Base-by-base conservation (phyloP, 2,797 vertebrate genomes). In the Acrossocheilus wenchowensis region DNA sequence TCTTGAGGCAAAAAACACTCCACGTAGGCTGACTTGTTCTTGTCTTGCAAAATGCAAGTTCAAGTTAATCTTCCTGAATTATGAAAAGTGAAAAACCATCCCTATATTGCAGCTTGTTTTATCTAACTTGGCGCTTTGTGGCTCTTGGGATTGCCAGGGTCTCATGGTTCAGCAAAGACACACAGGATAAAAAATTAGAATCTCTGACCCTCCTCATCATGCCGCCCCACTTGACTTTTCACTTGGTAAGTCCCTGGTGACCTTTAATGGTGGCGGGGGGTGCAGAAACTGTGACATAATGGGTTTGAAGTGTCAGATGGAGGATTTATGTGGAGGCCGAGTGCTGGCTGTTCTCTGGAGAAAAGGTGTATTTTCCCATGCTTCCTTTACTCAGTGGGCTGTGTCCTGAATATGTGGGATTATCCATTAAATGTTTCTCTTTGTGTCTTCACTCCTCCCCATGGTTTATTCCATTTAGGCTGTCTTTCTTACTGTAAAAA, bases 201-300 rank as follows among this genome's bases (percentile, higher is more conserved):
- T 68, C 30, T 68, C 79, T 81, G 79, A 50, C 43, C 62, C 79
- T 81, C 64, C 62, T 68, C 2, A 57, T 75, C 87, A 89, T 88
- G 86, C 78, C 5, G 69, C 4, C 81, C 79, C 80, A 57, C 72
- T 86, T 85, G 84, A 77, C 89, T 90, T 87, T 91, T 91, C 60
- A 68, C 87, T 89, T 89, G 68, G 81, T 62, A 8, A 72, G 90
- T 89, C 89, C 87, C 85, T 84, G 74, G 8, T 91, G 92, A 92
- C 92, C 92, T 92, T 90, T 82, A 81, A 17, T 62, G 64, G 78
- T 86, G 74, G 73, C 66, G 79, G 83, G 73, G 62, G 79, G 86
- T 84, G 73, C 77, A 30, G 43, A 52, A 75, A 72, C 88, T 83
- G 86, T 86, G 83, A 90, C 90, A 90, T 91, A 87, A 92, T n/a